These are phyloP conservation scores for Pyrochroa serraticornis DNA, from an alignment of 2,888 invertebrate genomes.

Conservation along the genomic window DNA sequence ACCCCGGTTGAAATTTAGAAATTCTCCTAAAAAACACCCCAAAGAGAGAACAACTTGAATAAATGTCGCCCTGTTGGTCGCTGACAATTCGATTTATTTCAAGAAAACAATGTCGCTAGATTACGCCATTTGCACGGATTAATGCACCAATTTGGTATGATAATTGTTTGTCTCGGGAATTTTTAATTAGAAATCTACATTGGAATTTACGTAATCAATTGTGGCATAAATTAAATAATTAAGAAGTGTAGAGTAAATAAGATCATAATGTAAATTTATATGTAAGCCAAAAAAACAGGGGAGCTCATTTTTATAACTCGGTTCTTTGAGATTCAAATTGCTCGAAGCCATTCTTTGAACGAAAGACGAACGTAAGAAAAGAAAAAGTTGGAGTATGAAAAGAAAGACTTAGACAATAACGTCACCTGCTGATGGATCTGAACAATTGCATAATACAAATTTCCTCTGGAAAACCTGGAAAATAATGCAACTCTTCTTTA, in stretches of 20 bases:
- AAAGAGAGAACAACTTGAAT: too few species aligned
- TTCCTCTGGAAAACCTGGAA: slow-evolving; percentile 12
- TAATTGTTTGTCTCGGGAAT: too few species aligned
- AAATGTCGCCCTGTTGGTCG: too few species aligned
- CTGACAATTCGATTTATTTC: too few species aligned
- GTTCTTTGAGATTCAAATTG: slow-evolving; percentile 33
- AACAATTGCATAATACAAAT: slow-evolving; percentile 28
- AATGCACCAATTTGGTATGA: too few species aligned
- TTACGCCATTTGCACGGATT: too few species aligned
- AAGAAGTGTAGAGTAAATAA: slow-evolving; percentile 19
- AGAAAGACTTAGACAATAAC: slow-evolving; percentile 30
- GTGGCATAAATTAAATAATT: slow-evolving; percentile 23
- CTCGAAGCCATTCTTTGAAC: slow-evolving; percentile 26
- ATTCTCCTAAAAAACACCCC: too few species aligned
- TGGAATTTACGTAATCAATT: not conserved
- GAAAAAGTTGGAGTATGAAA: slow-evolving; percentile 23
- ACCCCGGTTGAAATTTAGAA: too few species aligned
- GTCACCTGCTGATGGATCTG: slow-evolving; percentile 28
- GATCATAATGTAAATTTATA: slow-evolving; percentile 24
- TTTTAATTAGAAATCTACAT: too few species aligned
- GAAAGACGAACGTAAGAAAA: slow-evolving; percentile 20
- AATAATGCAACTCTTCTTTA: slow-evolving; percentile 23
- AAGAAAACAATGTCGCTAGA: too few species aligned
- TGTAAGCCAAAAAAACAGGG: slow-evolving; percentile 16
- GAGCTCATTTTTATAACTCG: slow-evolving; percentile 30